phyloP scores from a whole-genome alignment of 1,140 invertebrate genomes.

The Medauroidea extradentata region DNA sequence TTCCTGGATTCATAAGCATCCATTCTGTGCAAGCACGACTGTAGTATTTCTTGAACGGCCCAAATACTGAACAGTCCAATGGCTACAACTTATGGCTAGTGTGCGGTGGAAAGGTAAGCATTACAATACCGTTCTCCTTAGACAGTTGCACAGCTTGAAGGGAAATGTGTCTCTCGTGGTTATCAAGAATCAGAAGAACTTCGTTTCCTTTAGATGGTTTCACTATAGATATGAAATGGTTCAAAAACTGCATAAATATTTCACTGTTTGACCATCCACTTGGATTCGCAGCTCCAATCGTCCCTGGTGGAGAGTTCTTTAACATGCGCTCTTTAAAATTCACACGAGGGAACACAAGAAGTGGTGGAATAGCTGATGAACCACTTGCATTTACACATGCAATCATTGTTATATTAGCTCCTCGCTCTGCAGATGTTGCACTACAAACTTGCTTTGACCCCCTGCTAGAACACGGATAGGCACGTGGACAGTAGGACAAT shows the following conservation, averaged over 20 bases:
- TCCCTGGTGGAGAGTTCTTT: constrained; percentile 18
- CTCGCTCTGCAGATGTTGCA: constrained; percentile 43
- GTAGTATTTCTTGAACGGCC: constrained; percentile 38
- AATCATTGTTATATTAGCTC: constrained; percentile 40
- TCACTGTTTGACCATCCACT: constrained; percentile 18
- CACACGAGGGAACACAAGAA: constrained; percentile 38
- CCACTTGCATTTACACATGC: constrained; percentile 36
- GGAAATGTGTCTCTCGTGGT: constrained; percentile 36
- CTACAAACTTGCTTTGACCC: constrained; percentile 30
- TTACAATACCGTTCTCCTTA: constrained; percentile 31
- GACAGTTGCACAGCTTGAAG: constrained; percentile 27
- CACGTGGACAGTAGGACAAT: constrained; percentile 29
- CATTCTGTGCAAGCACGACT: constrained; percentile 42
- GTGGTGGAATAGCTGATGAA: constrained; percentile 32
- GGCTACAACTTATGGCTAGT: constrained; percentile 42
- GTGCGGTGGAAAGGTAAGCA: constrained; percentile 34
- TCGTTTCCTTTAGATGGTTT: constrained; percentile 27
- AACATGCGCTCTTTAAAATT: constrained; percentile 33
- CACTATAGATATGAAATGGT: constrained; percentile 28
- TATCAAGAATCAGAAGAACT: constrained; percentile 40
- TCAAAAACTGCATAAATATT: constrained; percentile 34
- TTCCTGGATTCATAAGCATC: constrained; percentile 30
- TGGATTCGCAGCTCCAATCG: constrained; percentile 9
- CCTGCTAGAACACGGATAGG: constrained; percentile 22
- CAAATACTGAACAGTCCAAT: constrained; percentile 37